These are phyloP conservation scores for Rallus crepitans DNA, from an alignment of 2,797 vertebrate genomes.

Conservation along the genomic window DNA sequence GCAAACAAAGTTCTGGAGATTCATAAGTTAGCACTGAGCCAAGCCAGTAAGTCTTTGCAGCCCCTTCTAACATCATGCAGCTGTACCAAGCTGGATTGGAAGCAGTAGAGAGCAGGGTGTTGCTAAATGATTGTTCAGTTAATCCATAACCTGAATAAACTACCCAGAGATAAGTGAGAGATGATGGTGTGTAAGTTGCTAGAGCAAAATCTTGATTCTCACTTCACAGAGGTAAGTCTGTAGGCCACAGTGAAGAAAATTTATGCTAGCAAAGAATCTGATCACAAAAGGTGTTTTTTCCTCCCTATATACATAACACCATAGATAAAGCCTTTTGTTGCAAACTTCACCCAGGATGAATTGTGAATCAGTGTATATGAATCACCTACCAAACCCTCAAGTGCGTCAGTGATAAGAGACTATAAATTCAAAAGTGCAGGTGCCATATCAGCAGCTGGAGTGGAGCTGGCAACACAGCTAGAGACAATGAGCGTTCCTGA, in stretches of 20 bases:
- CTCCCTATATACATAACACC: rapidly evolving
- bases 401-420: background rate
- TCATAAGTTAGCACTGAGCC: background rate
- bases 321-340: background rate
- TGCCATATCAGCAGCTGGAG: background rate
- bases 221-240: background rate
- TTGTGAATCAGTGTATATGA: background rate
- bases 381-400: conserved; percentile 26
- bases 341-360: background rate
- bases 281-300: rapidly evolving
- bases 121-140: background rate
- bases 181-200: background rate
- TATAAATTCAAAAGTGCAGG: background rate
- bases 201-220: background rate
- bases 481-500: background rate
- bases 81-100: background rate
- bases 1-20: background rate
- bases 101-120: background rate
- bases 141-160: background rate
- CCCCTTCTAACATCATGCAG: background rate
- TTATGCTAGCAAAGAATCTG: background rate
- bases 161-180: background rate
- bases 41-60: background rate
- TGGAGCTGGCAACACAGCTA: background rate
- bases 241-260: background rate